A percentile compares a stretch with the other conserved stretches of the same genome.
These are phyloP conservation scores for Gymnogyps californianus DNA, from an alignment of 2,113 vertebrate genomes.

Conservation along the genomic window DNA sequence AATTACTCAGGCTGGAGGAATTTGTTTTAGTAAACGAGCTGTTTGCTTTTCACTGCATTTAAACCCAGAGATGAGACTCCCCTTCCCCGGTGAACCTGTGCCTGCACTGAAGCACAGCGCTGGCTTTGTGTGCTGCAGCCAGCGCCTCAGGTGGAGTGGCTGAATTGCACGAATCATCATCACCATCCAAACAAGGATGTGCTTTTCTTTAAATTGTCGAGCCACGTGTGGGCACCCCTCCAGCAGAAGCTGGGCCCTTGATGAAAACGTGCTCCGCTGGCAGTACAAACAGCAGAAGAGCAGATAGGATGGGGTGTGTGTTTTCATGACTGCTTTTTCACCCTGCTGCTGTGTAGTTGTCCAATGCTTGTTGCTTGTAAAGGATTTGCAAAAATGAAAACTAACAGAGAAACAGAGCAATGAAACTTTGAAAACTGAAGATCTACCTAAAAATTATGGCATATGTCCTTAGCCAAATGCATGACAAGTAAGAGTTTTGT, in stretches of 20 bases:
- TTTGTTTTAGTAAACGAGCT: neutral
- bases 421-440: neutral
- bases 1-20: neutral
- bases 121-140: neutral
- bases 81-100: neutral
- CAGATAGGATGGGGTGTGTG: neutral
- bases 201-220: neutral
- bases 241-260: neutral
- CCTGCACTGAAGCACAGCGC: neutral
- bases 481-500: neutral
- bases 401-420: neutral
- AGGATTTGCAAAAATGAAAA: neutral
- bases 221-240: neutral
- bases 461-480: neutral
- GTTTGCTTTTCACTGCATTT: neutral
- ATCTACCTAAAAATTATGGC: neutral
- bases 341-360: neutral
- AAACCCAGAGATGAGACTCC: neutral
- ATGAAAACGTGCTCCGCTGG: neutral
- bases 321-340: neutral
- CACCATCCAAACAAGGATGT: neutral
- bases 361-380: no score
- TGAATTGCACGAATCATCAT: accelerated
- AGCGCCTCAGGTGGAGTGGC: accelerated
- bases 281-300: no score